Percentiles rank a stretch among this genome's conserved stretches.
Conservation (phyloP, 2,888 invertebrate genomes). For the Drosophila borealis region DNA sequence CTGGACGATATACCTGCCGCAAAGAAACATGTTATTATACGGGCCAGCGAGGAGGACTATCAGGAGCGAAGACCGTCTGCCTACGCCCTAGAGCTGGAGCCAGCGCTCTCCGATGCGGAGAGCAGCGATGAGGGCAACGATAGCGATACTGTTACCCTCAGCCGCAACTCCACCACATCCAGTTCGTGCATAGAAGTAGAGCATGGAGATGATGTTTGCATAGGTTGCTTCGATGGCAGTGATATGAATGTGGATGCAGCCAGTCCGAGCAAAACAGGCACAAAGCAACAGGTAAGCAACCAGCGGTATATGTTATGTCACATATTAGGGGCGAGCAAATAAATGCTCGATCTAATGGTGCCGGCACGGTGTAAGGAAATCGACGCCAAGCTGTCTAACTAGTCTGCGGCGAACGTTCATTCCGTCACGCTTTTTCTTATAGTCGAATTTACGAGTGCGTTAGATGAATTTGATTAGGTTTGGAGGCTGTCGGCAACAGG, state of each 20-base stretch:
- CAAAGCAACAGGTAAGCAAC: constrained; percentile 52
- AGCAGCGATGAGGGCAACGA: constrained; percentile 77
- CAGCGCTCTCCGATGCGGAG: constrained; percentile 69
- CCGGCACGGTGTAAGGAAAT: constrained; percentile 46
- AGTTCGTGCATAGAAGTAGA: constrained; percentile 60
- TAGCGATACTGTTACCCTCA: constrained; percentile 69
- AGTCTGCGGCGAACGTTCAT: constrained; percentile 36
- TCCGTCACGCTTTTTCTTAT: constrained; percentile 30
- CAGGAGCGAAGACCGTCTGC: constrained; percentile 60
- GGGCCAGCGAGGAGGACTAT: constrained; percentile 42
- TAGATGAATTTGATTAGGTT: constrained; percentile 44
- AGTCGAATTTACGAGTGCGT: constrained; percentile 43
- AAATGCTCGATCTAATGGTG: constrained; percentile 20
- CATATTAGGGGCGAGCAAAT: constrained; percentile 6
- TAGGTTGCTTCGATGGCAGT: constrained; percentile 45
- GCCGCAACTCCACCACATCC: constrained; percentile 71
- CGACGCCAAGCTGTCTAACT: constrained; percentile 62
- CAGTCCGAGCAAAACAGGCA: constrained; percentile 10
- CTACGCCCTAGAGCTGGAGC: constrained; percentile 80
- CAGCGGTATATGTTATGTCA: constrained; percentile 18
- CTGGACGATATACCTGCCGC: constrained; percentile 67
- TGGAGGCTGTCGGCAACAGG: constrained; percentile 22
- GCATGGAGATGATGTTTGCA: constrained; percentile 51
- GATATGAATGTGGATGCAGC: constrained; percentile 32
- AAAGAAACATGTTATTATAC: constrained; percentile 58